phyloP scores from a whole-genome alignment of 37 sponge, comb jelly and placozoan genomes.

The Cliona cf. orientalis region DNA sequence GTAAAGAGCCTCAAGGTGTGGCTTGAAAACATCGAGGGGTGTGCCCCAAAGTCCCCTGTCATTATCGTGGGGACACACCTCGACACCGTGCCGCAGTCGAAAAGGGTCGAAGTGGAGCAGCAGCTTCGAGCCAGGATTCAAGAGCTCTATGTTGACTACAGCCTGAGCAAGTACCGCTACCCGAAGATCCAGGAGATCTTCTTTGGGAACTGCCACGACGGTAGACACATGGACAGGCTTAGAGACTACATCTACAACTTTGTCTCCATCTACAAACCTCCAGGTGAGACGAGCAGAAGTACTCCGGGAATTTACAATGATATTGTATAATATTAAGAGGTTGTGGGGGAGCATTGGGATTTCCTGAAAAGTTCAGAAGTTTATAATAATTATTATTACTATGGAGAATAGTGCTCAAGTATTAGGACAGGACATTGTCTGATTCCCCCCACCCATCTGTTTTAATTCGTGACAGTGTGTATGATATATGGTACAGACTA shows the following conservation, averaged over 20 bases:
- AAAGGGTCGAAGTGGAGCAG: background rate
- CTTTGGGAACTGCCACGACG: slow-evolving; percentile 54
- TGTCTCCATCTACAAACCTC: slow-evolving; percentile 45
- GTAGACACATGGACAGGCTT: slow-evolving; percentile 34
- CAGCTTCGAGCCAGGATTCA: slow-evolving; percentile 30
- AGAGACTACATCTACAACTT: slow-evolving; percentile 68
- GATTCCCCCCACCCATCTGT: no score
- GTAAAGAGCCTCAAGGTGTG: slow-evolving; percentile 63
- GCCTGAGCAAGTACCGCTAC: slow-evolving; percentile 19
- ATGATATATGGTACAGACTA: no score
- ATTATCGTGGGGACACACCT: slow-evolving; percentile 83
- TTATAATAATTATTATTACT: no score
- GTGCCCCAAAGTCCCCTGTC: slow-evolving; percentile 71
- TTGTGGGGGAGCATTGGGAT: background rate
- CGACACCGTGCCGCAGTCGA: slow-evolving; percentile 42
- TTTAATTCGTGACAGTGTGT: no score
- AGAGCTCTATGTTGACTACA: slow-evolving; percentile 43
- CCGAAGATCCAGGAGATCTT: slow-evolving; percentile 11
- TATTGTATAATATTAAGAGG: background rate
- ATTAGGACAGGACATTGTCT: no score
- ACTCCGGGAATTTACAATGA: background rate
- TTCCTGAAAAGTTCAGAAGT: background rate
- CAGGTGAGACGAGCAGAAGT: slow-evolving; percentile 14
- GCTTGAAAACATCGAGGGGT: slow-evolving; percentile 88
- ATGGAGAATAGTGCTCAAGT: no score